Percentiles rank a stretch among this genome's conserved stretches.
Evolutionary conservation across 1,140 invertebrate species (phyloP).

Genomic region (Camponotus pennsylvanicus): DNA sequence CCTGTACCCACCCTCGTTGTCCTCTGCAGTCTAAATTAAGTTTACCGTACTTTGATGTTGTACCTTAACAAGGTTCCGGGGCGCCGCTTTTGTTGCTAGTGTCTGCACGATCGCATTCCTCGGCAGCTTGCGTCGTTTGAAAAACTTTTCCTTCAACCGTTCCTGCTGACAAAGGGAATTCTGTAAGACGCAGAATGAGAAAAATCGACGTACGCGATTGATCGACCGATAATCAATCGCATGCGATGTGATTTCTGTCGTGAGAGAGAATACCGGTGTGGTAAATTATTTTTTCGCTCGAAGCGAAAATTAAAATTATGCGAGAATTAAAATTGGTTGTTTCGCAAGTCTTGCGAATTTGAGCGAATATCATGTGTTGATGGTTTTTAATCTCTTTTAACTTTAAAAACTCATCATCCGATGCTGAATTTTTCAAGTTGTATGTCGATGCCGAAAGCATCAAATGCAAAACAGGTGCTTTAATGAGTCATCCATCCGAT

Average conservation of each 20-base stretch:
- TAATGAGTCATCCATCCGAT: constrained; percentile 37
- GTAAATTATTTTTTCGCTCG: constrained; percentile 23
- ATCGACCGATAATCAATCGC: constrained; percentile 29
- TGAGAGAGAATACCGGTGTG: background rate
- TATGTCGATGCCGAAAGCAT: background rate
- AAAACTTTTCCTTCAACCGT: constrained; percentile 63
- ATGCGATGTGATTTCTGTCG: constrained; percentile 18
- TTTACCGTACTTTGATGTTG: constrained; percentile 70
- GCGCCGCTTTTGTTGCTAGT: constrained; percentile 64
- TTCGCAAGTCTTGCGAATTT: background rate
- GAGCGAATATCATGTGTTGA: too few species aligned
- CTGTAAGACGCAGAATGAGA: constrained; percentile 10
- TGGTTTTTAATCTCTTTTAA: background rate
- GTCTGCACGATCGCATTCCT: constrained; percentile 60
- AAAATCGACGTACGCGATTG: constrained; percentile 29
- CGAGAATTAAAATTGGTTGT: background rate
- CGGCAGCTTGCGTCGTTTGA: constrained; percentile 51
- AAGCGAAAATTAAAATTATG: background rate
- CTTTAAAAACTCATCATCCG: background rate
- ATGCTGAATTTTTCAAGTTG: constrained; percentile 2
- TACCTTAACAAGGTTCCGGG: constrained; percentile 66
- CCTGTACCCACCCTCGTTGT: constrained; percentile 45
- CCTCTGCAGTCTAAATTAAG: constrained; percentile 58
- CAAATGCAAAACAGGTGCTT: constrained; percentile 12
- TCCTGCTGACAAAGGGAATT: constrained; percentile 54